phyloP scores from a whole-genome alignment of 2,888 invertebrate species.

The Sepiola atlantica region DNA sequence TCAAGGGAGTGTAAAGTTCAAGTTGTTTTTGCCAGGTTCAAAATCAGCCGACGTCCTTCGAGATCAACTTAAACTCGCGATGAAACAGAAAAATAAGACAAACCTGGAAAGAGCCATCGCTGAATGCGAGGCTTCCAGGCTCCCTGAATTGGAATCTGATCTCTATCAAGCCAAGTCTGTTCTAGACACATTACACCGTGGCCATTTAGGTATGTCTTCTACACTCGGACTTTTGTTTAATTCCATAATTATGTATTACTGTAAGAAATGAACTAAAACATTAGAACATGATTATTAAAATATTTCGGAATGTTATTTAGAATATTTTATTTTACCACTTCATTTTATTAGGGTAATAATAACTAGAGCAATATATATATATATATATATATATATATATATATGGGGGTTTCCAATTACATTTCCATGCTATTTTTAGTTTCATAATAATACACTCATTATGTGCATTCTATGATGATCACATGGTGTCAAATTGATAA shows the following conservation, averaged over 20 bases:
- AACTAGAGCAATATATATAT: too few relatives aligned
- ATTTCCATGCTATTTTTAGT: too few relatives aligned
- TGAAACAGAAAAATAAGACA: slow-evolving; percentile 35
- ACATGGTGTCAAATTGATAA: too few relatives aligned
- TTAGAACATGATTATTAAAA: not conserved
- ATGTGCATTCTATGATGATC: too few relatives aligned
- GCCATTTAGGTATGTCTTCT: not conserved
- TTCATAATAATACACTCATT: too few relatives aligned
- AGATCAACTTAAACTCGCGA: slow-evolving; percentile 34
- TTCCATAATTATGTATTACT: not conserved
- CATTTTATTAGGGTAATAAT: not conserved
- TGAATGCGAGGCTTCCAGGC: slow-evolving; percentile 32
- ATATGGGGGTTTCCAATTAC: too few relatives aligned
- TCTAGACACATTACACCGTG: not conserved
- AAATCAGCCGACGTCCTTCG: slow-evolving; percentile 33
- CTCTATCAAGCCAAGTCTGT: slow-evolving; percentile 37
- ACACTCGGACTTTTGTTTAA: not conserved
- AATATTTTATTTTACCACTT: not conserved
- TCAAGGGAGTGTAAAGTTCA: not conserved
- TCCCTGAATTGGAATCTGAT: slow-evolving; percentile 37
- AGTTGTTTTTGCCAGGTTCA: slow-evolving; percentile 32
- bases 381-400: too few relatives aligned
- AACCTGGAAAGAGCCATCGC: slow-evolving; percentile 40
- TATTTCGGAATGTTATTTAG: not conserved
- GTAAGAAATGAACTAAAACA: not conserved